phyloP scores from a whole-genome alignment of 1,140 invertebrate genomes.

The Drosophila yakuba region DNA sequence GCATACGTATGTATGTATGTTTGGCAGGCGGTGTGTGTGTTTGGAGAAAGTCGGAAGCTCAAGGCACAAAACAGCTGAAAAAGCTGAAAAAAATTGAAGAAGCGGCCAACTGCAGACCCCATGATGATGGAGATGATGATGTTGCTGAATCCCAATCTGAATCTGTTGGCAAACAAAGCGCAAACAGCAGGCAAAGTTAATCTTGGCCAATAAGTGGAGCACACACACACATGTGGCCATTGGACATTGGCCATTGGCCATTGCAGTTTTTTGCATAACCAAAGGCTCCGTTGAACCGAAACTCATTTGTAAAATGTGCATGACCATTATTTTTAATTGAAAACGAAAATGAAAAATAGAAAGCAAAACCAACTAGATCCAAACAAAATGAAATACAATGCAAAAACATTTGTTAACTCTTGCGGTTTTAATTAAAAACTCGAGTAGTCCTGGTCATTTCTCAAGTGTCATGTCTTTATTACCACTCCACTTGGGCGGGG shows the following conservation, averaged over 20 bases:
- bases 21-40: slow-evolving; percentile 41
- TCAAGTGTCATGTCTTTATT: slow-evolving; percentile 58
- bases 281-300: slow-evolving; percentile 63
- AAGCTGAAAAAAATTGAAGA: slow-evolving; percentile 78
- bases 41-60: slow-evolving; percentile 80
- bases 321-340: slow-evolving; percentile 69
- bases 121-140: slow-evolving; percentile 36
- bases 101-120: slow-evolving; percentile 43
- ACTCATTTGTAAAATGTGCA: slow-evolving; percentile 56
- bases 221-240: slow-evolving; percentile 7
- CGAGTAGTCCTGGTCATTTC: slow-evolving; percentile 43
- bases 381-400: slow-evolving; percentile 25
- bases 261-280: slow-evolving; percentile 63
- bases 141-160: slow-evolving; percentile 26
- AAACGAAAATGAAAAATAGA: slow-evolving; percentile 25
- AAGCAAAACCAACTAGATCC: slow-evolving; percentile 12
- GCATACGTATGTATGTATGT: slow-evolving; percentile 6
- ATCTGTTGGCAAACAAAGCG: slow-evolving; percentile 44
- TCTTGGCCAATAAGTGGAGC: slow-evolving; percentile 60
- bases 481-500: slow-evolving; percentile 31
- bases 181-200: slow-evolving; percentile 42
- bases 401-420: slow-evolving; percentile 55
- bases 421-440: slow-evolving; percentile 64
- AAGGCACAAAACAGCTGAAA: slow-evolving; percentile 54
- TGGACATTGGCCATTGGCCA: slow-evolving; percentile 1